Conservation (phyloP, 2,797 vertebrate genomes). For the Rhinophrynus dorsalis region DNA sequence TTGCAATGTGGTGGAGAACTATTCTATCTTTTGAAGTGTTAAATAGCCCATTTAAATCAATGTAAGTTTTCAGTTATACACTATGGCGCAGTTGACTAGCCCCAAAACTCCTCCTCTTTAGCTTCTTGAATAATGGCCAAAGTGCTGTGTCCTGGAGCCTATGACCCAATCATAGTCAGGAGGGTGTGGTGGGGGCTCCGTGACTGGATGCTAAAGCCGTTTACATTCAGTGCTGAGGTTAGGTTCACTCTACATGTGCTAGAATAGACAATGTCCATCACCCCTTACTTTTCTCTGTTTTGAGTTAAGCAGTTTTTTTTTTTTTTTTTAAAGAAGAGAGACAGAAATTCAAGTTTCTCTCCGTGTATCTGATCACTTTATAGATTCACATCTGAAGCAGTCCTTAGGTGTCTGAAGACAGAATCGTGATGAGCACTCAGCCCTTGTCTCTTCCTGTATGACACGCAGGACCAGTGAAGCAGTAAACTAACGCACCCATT, state of each 20-base stretch:
- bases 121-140: too few species aligned
- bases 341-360: not conserved
- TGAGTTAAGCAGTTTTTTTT: not conserved
- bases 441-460: not conserved
- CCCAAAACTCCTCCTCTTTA: too few species aligned
- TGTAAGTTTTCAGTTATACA: too few species aligned
- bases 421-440: not conserved
- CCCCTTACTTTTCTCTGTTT: not conserved
- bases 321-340: not conserved
- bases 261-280: too few species aligned
- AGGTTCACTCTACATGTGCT: too few species aligned
- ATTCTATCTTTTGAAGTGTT: too few species aligned
- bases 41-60: too few species aligned
- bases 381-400: not conserved
- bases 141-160: conserved; percentile 22
- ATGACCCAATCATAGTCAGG: not conserved
- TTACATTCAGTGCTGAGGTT: conserved; percentile 13
- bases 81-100: too few species aligned
- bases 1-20: too few species aligned
- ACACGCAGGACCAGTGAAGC: not conserved
- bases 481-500: not conserved
- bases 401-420: not conserved
- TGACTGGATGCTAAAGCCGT: not conserved
- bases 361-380: not conserved
- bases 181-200: not conserved